Base-by-base conservation (phyloP, 2,797 vertebrate genomes). In the Gouania willdenowi region DNA sequence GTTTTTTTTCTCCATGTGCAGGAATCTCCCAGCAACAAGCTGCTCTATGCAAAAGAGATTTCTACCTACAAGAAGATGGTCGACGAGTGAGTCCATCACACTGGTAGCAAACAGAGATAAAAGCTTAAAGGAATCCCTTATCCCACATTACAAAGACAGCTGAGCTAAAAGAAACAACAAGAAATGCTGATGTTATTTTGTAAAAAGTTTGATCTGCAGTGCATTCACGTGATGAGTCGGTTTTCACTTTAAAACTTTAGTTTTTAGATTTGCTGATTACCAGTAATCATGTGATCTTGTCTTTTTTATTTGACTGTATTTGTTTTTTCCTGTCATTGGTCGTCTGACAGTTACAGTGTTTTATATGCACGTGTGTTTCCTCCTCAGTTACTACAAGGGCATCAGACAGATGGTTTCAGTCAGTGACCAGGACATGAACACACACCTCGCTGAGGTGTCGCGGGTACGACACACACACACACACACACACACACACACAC, bases 381-480 rank as follows among this genome's bases (percentile, higher is more conserved):
- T 6, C n/a, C n/a, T 0, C 58, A 98, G 96, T 81, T 98, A 98
- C 75, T 98, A 97, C 75, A 92, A 90, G 65, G 94, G 93, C 55
- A 92, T 98, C 87, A 86, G 92, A 20, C 90, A 95, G 84, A 95
- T 97, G 93, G 88, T 97, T 49, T 83, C 92, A 40, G 94, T 98
- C 66, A 98, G 95, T 20, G 95, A 98, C 81, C 96, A 98, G 76
- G 96, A 98, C 75, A 98, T 98, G 96, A 98, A 98, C 76, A 98
- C 95, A 4, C 93, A 98, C 71, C 84, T 98, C 44, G 95, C 96
- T 9, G 96, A 98, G 80, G 93, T 98, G 66, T 98, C 96, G 46
- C 87, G 96, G 92, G 96, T 98, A 88, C 65, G 84, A 52, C 30
- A 3, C 14, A 5, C 18, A 3, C 4, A 6, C 3, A n/a, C n/a